Base-by-base conservation (phyloP, 92 coral and sea anemone species). In the Palythoa heliodiscus region DNA sequence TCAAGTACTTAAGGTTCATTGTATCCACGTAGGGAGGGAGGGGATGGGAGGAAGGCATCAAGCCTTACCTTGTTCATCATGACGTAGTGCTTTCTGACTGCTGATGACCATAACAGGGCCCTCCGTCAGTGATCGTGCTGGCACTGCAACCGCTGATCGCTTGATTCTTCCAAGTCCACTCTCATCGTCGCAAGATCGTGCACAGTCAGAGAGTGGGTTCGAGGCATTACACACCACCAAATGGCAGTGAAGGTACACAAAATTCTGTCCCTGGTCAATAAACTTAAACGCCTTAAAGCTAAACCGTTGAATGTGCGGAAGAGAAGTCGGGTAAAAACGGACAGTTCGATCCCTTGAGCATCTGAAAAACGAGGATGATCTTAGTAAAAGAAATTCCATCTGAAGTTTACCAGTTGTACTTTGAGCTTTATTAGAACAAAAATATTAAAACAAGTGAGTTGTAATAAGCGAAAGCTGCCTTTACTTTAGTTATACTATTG, bases 251-350 rank as follows among this genome's bases (percentile, higher is more conserved):
- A 94, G 85, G 85, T 90, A 94, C 11, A 94, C 95, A 39, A 94
- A 94, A 38, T 52, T 82, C 71, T 89, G 86, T 52, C 91, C 91
- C 55, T 86, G 47, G 17, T 92, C 93, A 40, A 89, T 85, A 69
- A 94, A 94, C 80, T 92, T 87, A 77, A 94, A 94, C 20, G 95
- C 94, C 48, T 94, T 91, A 77, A 94, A 92, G 77, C 98, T 94
- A 50, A 89, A 92, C 61, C 95, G 85, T 83, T 93, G 89, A 53
- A 86, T 47, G 23, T 88, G 90, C n/a, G 78, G 73, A 11, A 86
- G 72, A 52, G 91, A 86, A 37, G 73, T 13, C 29, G 86, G 69
- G 55, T 71, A 86, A 71, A 83, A 70, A 19, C 12, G 7, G 53
- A 92, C 98, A 47, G 98, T 94, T 25, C 92, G 92, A 73, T 94